A percentile compares a stretch with the other conserved stretches of the same genome.
These are phyloP conservation scores for Rhopalosiphum padi DNA, from an alignment of 1,140 invertebrate genomes.

Conservation along the genomic window DNA sequence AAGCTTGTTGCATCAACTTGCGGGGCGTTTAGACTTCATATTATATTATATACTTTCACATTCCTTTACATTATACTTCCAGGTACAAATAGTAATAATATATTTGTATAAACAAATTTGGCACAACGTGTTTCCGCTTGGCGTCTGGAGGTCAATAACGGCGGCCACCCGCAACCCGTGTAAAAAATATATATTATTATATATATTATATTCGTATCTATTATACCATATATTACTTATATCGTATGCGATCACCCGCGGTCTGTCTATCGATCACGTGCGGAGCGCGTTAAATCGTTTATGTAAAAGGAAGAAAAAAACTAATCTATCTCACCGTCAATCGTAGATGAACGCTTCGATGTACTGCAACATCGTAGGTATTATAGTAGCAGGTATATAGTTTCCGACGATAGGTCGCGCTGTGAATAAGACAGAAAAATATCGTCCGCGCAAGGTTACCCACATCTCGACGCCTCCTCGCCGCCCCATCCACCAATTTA, in stretches of 20 bases:
- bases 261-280: not conserved
- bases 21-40: not conserved
- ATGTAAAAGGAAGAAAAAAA: not conserved
- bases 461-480: not conserved
- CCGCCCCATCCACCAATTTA: not conserved
- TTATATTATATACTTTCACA: slow-evolving; percentile 43
- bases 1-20: slow-evolving; percentile 14
- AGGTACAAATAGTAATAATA: not conserved
- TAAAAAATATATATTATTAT: not conserved
- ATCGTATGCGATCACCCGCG: not conserved
- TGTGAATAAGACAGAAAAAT: not conserved
- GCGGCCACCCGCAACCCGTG: not conserved
- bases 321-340: not conserved
- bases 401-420: not conserved
- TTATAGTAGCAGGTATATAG: not conserved
- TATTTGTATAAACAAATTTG: slow-evolving; percentile 16
- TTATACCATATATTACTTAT: not conserved
- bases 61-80: slow-evolving; percentile 36
- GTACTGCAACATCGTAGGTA: not conserved
- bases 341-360: not conserved
- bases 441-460: slow-evolving; percentile 10
- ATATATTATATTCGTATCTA: not conserved
- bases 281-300: not conserved
- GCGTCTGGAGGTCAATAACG: slow-evolving; percentile 14
- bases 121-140: not conserved